Percentiles rank a stretch among this genome's conserved stretches.
phyloP scores from a whole-genome alignment of 1,140 invertebrate species.

The Melanaphis sacchari region DNA sequence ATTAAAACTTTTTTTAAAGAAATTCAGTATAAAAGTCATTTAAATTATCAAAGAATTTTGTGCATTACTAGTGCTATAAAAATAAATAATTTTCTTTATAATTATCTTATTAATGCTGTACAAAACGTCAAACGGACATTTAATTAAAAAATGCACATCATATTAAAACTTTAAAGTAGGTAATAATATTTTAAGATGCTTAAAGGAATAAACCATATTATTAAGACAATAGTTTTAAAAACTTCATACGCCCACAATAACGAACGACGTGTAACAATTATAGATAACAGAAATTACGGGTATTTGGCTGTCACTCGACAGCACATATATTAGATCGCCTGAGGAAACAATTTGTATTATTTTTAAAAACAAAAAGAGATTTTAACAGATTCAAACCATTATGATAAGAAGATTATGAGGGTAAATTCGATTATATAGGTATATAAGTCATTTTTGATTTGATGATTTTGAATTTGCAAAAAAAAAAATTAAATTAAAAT shows the following conservation, averaged over 20 bases:
- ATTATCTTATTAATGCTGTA: neutral
- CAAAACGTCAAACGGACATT: neutral
- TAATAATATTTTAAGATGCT: neutral
- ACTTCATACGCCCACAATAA: neutral
- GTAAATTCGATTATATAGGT: neutral
- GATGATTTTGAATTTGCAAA: neutral
- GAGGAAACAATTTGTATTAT: neutral
- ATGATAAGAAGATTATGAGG: neutral
- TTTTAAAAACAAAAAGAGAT: neutral
- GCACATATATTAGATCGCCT: constrained; percentile 1
- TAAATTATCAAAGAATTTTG: too few relatives aligned
- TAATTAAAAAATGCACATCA: neutral
- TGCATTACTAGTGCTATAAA: neutral
- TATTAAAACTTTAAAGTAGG: neutral
- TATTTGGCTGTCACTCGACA: constrained; percentile 32
- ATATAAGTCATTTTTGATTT: neutral
- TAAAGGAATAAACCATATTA: neutral
- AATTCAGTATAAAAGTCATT: neutral
- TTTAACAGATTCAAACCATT: neutral
- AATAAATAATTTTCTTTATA: neutral
- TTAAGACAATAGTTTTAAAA: neutral
- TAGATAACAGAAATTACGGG: constrained; percentile 48
- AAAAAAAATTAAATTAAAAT: too few relatives aligned
- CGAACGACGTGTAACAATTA: constrained; percentile 11
- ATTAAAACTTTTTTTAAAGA: neutral